Conservation (phyloP, 2,113 vertebrate genomes). For the Pelvicachromis taeniatus region DNA sequence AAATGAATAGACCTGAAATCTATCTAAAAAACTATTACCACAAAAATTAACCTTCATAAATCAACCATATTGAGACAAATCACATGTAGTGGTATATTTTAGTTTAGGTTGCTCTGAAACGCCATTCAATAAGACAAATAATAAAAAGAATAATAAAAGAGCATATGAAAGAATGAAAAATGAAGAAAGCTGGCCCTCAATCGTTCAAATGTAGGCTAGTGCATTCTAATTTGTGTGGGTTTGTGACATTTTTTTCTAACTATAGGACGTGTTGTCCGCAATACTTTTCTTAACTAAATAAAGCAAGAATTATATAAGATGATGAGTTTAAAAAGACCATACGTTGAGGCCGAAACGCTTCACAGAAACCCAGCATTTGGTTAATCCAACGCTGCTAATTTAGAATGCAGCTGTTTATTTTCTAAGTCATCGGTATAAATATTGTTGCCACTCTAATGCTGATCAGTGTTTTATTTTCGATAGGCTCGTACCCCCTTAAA, state of each 20-base stretch:
- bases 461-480: neutral
- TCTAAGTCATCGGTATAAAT: neutral
- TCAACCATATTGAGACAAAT: neutral
- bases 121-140: neutral
- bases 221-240: neutral
- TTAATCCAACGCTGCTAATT: neutral
- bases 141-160: neutral
- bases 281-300: neutral
- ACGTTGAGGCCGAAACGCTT: neutral
- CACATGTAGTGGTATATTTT: neutral
- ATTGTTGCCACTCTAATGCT: neutral
- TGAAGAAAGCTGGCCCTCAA: neutral
- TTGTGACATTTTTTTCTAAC: neutral
- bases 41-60: neutral
- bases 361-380: neutral
- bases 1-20: neutral
- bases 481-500: too few relatives aligned
- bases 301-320: neutral
- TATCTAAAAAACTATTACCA: neutral
- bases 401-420: neutral
- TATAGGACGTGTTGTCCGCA: neutral
- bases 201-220: neutral
- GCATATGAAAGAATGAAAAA: neutral
- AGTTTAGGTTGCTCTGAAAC: neutral
- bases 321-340: neutral